Evolutionary conservation across 2,113 vertebrate species (phyloP), one percentile per base, ranked within the genome.

Genomic region (Anolis carolinensis): DNA sequence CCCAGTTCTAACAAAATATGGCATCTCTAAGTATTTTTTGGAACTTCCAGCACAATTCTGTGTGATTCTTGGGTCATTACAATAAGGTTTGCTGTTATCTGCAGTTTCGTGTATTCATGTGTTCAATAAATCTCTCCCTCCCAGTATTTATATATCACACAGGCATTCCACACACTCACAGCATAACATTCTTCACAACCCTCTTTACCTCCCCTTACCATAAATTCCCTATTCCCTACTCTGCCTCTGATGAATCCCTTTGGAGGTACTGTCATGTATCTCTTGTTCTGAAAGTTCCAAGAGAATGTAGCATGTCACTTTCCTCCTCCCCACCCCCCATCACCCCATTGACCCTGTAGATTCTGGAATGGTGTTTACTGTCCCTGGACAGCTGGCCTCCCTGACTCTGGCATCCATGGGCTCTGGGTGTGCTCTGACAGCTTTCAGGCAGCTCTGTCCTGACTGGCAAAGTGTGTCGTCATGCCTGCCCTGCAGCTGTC

Each of bases 311-410:
- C 44, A 78, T 23, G 67, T 48, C 79, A 73, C 71, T 81, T 81
- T 90, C 89, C 77, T 72, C 71, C 85, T 93, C 52, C 52, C 14
- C 52, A 55, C 52, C 52, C 55, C 55, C 13, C 39, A 44, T 59
- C 55, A 59, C 55, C 55, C 55, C 55, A 59, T 59, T 90, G 90
- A 93, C 91, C 94, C 79, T 89, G 88, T 67, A 90, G 93, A 87
- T 86, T 88, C 87, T 93, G 94, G 96, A 97, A 97, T 96, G 96
- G 95, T 96, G 96, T 97, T 97, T 96, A 96, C 96, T 95, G 95
- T 95, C 86, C 77, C 18, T 82, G 90, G 93, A 95, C 97, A 96
- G 96, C 96, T 97, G 96, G 95, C 91, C 85, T 65, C 86, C 74
- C 88, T 90, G 87, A 80, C 83, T 78, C 74, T 48, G 87, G 90